Evolutionary conservation across 2,888 invertebrate species (phyloP).

Genomic region (Leptinotarsa haldemani): DNA sequence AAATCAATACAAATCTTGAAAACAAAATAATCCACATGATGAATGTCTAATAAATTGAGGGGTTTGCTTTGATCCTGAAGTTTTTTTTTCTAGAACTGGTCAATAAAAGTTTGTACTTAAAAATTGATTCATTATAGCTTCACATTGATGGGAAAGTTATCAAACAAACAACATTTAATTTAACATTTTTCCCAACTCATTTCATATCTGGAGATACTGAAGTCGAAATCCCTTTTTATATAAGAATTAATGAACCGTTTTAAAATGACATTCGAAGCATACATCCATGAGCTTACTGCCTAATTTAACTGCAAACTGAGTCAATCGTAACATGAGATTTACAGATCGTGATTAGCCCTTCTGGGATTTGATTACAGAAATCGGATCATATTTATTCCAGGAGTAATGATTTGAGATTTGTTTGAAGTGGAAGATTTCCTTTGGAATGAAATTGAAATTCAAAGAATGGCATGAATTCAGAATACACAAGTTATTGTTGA

Average conservation of each 20-base stretch:
- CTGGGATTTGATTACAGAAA: conserved; percentile 40
- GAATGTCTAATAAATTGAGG: too few relatives aligned
- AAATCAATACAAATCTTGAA: too few relatives aligned
- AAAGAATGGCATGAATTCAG: too few relatives aligned
- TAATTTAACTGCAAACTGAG: conserved; percentile 52
- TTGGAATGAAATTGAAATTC: too few relatives aligned
- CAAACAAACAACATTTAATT: too few relatives aligned
- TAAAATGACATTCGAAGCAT: conserved; percentile 32
- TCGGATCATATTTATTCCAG: conserved; percentile 20
- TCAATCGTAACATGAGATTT: conserved; percentile 45
- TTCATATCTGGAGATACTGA: background rate
- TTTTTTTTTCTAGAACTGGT: too few relatives aligned
- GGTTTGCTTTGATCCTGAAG: too few relatives aligned
- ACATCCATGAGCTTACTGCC: conserved; percentile 45
- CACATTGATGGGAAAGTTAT: too few relatives aligned
- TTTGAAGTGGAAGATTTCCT: background rate
- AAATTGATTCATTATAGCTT: too few relatives aligned
- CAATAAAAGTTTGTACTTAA: too few relatives aligned
- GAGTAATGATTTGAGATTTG: conserved; percentile 26
- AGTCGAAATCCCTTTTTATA: background rate
- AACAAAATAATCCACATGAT: too few relatives aligned
- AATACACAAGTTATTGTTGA: too few relatives aligned
- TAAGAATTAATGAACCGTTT: conserved; percentile 36
- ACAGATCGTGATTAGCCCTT: conserved; percentile 44
- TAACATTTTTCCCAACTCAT: background rate